phyloP scores from a whole-genome alignment of 2,113 vertebrate genomes.

The Sapayoa aenigma region DNA sequence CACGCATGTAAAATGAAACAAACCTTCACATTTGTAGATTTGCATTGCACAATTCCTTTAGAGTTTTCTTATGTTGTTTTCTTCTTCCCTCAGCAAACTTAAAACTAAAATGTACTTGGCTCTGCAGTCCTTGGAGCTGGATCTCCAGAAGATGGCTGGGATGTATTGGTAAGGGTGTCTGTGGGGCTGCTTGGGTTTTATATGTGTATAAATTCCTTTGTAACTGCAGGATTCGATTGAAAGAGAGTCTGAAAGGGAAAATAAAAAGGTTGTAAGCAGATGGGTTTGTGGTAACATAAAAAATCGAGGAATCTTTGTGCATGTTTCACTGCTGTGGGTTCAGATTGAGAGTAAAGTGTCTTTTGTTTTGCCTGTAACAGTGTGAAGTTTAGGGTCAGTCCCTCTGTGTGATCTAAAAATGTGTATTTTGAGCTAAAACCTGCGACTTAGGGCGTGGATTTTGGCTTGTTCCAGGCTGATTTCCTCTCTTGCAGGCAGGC shows the following conservation, averaged over 20 bases:
- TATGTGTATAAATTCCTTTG: neutral
- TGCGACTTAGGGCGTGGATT: neutral
- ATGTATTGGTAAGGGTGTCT: constrained; percentile 89
- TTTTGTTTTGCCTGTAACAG: neutral
- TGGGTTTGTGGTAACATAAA: neutral
- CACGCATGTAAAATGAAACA: neutral
- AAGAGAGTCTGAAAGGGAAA: neutral
- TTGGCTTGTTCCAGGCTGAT: neutral
- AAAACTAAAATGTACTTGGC: constrained; percentile 99
- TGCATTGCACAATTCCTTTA: neutral
- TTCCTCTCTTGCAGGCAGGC: constrained; percentile 83
- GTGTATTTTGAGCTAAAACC: neutral
- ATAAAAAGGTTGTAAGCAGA: neutral
- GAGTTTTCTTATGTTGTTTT: neutral
- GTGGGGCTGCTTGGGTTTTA: fast-evolving
- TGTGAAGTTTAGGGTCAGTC: neutral
- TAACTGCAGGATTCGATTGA: neutral
- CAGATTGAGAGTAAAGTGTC: neutral
- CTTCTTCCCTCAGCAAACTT: constrained; percentile 82
- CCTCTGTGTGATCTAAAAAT: neutral
- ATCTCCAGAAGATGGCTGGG: constrained; percentile 97
- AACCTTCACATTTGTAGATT: neutral
- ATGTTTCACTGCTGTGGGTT: neutral
- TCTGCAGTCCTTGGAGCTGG: constrained; percentile 93
- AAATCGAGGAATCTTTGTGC: neutral